Evolutionary conservation across 1,140 invertebrate genomes (phyloP), one percentile per base, ranked within the genome.

Genomic region (Bombus haemorrhoidalis): DNA sequence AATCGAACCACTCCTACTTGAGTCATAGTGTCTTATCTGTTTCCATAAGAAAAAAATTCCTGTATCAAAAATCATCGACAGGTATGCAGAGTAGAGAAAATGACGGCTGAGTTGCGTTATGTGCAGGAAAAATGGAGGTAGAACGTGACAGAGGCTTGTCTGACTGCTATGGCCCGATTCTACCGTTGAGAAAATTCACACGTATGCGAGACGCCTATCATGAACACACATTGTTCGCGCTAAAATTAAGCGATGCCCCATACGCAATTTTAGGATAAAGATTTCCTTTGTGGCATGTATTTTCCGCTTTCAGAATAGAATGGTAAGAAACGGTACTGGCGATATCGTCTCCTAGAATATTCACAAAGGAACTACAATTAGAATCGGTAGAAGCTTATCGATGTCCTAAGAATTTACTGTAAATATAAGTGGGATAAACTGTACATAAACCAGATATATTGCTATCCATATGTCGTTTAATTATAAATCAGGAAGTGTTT

Each of bases 131-230:
- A 47, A 22, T 57, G n/a, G 12, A 81, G 78, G 66, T 74, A 74
- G 39, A 66, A 8, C 77, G n/a, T 39, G 53, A 81, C 41, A 64
- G 32, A 72, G 4, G 62, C n/a, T n/a, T 62, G 57, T 85, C 59
- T 85, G 76, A 25, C 37, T 64, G 71, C 3, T 9, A 34, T 41
- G 28, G 9, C 41, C n/a, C 12, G 34, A 84, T 84, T 85, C 41
- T 57, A 85, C 78, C 62, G 76, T 47, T 80, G 53, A 32, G 39
- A 47, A 79, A 39, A 47, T 79, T 72, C 83, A 68, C 78, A 82
- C 64, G 75, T 79, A n/a, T 13, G 1, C 9, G 1, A 34, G 6
- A 66, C 15, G 64, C 0, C 28, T 32, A 22, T 25, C 22, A 9
- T 9, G 57, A 37, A 12, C 59, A 8, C n/a, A 39, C 43, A 32